phyloP scores from a whole-genome alignment of 2,113 vertebrate genomes.

The Elephantulus edwardii region DNA sequence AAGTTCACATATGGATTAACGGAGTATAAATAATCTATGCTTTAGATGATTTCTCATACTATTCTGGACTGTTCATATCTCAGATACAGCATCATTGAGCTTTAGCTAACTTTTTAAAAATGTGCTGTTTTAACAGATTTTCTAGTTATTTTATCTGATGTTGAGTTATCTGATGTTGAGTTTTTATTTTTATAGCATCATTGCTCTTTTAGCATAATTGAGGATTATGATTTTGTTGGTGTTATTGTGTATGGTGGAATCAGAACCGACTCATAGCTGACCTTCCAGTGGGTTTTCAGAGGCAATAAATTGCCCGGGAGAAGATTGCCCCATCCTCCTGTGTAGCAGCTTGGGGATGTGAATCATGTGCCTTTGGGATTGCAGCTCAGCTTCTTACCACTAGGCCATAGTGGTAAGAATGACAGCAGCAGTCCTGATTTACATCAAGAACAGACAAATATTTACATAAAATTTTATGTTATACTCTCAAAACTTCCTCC shows the following conservation, averaged over 20 bases:
- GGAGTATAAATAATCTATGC: conserved; percentile 47
- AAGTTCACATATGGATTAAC: conserved; percentile 45
- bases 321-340: too few species aligned
- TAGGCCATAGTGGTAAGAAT: too few species aligned
- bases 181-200: conserved; percentile 53
- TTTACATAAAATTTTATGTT: not conserved
- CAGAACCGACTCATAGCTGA: too few species aligned
- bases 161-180: not conserved
- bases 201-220: conserved; percentile 40
- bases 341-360: too few species aligned
- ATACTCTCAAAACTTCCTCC: conserved; percentile 10
- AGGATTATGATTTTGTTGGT: too few species aligned
- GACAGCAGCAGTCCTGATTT: too few species aligned
- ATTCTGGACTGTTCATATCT: conserved; percentile 25
- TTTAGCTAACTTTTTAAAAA: conserved; percentile 40
- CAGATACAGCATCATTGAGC: conserved; percentile 4
- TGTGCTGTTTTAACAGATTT: conserved; percentile 17
- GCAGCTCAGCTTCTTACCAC: too few species aligned
- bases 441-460: conserved; percentile 30
- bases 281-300: too few species aligned
- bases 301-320: too few species aligned
- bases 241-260: too few species aligned
- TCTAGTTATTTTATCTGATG: not conserved
- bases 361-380: too few species aligned
- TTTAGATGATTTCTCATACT: conserved; percentile 32